A percentile compares a stretch with the other conserved stretches of the same genome.
Evolutionary conservation across 2,888 invertebrate species (phyloP).

Genomic region (Tiliacea citrago): DNA sequence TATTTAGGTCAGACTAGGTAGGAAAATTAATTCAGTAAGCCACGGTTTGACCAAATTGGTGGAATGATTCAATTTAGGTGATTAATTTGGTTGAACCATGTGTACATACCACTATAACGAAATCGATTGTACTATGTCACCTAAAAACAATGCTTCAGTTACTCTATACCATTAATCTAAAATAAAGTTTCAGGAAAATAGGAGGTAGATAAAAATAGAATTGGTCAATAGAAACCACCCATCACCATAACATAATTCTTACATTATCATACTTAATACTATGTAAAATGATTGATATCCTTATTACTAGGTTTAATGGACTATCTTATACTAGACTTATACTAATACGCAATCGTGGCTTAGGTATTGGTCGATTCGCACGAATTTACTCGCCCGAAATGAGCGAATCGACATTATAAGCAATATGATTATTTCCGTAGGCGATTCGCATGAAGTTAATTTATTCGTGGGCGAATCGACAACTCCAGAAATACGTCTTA

Average conservation of each 20-base stretch:
- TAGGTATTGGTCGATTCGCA: too few relatives aligned
- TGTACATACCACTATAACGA: neutral
- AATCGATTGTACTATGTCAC: neutral
- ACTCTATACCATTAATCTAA: neutral
- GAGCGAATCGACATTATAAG: too few relatives aligned
- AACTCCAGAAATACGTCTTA: too few relatives aligned
- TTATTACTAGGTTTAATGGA: neutral
- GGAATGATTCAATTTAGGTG: neutral
- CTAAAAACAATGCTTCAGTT: neutral
- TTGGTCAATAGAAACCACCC: constrained; percentile 10
- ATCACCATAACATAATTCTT: neutral
- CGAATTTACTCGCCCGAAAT: too few relatives aligned
- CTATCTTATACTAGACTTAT: neutral
- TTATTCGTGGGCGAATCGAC: too few relatives aligned
- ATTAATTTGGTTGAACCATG: neutral
- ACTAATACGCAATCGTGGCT: neutral
- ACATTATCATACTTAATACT: neutral
- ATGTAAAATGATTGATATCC: neutral
- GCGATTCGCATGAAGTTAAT: too few relatives aligned
- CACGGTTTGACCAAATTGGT: neutral
- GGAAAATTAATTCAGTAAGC: neutral
- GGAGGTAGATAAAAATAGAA: constrained; percentile 21
- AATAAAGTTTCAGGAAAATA: neutral
- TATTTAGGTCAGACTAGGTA: neutral
- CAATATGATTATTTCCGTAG: too few relatives aligned